These are phyloP conservation scores for Tenodera sinensis DNA, from an alignment of 2,888 invertebrate genomes.

Conservation along the genomic window DNA sequence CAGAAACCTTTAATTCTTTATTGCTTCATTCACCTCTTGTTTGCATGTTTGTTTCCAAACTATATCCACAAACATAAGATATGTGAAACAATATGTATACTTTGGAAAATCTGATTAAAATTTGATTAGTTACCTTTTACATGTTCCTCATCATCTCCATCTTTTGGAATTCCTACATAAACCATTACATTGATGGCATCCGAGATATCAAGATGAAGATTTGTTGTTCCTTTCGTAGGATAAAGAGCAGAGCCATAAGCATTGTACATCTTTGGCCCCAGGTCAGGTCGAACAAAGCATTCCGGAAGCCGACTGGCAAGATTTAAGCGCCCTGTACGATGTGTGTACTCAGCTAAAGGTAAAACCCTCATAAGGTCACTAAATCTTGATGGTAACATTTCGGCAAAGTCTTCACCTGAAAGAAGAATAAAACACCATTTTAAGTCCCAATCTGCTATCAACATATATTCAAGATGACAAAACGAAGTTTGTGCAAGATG, in stretches of 20 bases:
- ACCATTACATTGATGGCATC: conserved; percentile 98
- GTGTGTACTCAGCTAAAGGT: conserved; percentile 88
- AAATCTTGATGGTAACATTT: conserved; percentile 65
- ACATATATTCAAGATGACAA: not conserved
- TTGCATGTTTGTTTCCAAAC: no score
- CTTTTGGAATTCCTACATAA: conserved; percentile 87
- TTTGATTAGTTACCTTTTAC: conserved; percentile 51
- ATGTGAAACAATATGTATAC: no score
- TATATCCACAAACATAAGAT: no score
- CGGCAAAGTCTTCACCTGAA: conserved; percentile 53
- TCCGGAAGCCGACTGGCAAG: conserved; percentile 87
- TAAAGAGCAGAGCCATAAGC: conserved; percentile 87
- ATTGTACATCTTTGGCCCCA: conserved; percentile 98
- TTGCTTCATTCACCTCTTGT: no score
- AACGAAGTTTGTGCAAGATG: conserved; percentile 33
- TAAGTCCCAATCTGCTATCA: conserved; percentile 37
- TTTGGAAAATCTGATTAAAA: no score
- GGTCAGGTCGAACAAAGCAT: conserved; percentile 89
- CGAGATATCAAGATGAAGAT: conserved; percentile 93
- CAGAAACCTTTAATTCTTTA: no score
- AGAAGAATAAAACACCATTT: conserved; percentile 38
- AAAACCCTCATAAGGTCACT: conserved; percentile 84
- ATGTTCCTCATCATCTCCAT: conserved; percentile 68
- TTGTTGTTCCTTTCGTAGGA: conserved; percentile 87
- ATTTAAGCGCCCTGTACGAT: conserved; percentile 81